A percentile compares a stretch with the other conserved stretches of the same genome.
Conservation (phyloP, 2,113 vertebrate species). For the Amphilophus citrinellus region DNA sequence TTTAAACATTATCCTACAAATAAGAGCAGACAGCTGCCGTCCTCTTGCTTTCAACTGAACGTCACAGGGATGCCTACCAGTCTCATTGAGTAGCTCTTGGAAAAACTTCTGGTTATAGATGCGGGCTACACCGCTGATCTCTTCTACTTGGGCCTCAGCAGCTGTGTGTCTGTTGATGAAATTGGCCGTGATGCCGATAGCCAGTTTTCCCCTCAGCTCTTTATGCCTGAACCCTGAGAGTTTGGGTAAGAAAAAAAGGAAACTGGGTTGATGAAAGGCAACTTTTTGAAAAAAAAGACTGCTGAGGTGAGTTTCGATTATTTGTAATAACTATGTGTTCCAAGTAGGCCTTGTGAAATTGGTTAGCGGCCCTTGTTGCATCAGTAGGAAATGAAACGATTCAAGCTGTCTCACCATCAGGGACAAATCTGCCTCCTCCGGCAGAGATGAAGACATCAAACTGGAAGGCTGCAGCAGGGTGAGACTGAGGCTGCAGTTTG, state of each 20-base stretch:
- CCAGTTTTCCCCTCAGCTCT: conserved; percentile 91
- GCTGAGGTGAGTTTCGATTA: neutral
- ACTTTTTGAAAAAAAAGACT: neutral
- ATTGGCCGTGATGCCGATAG: conserved; percentile 95
- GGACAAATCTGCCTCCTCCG: conserved; percentile 90
- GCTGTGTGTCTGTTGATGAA: conserved; percentile 87
- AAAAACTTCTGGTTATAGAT: conserved; percentile 99
- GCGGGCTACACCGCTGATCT: conserved; percentile 94
- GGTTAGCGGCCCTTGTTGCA: neutral
- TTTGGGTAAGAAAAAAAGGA: neutral
- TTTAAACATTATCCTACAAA: neutral
- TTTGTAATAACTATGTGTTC: neutral
- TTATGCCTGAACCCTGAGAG: conserved; percentile 89
- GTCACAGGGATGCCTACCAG: conserved; percentile 75
- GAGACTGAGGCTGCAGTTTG: conserved; percentile 82
- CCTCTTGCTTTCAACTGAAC: neutral
- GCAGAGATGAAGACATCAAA: conserved; percentile 95
- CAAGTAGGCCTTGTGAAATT: neutral
- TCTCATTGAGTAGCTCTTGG: conserved; percentile 89
- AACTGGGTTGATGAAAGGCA: neutral
- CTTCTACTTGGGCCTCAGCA: conserved; percentile 87
- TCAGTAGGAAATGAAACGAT: neutral
- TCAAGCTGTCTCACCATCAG: conserved; percentile 85
- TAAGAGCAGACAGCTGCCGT: neutral
- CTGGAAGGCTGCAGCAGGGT: conserved; percentile 82